Conservation (phyloP, 37 sponge, comb jelly and placozoan species). For the Cliona cf. orientalis region DNA sequence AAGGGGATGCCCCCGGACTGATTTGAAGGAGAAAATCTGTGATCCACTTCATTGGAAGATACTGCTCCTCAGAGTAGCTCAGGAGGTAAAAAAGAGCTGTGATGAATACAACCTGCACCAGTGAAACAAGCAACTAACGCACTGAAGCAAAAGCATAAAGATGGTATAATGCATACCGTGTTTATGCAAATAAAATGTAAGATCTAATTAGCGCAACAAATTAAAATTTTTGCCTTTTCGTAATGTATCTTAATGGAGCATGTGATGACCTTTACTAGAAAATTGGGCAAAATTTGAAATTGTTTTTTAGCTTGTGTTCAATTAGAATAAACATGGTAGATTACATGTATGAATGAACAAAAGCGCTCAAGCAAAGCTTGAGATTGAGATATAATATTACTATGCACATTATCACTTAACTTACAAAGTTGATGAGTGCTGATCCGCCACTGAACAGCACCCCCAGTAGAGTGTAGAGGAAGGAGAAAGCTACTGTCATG, state of each 20-base stretch:
- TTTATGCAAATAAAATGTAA: no score
- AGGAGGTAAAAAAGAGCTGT: conserved; percentile 95
- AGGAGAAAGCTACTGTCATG: conserved; percentile 36
- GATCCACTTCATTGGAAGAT: conserved; percentile 77
- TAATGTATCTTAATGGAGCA: no score
- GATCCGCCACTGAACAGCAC: conserved; percentile 51
- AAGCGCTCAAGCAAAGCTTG: no score
- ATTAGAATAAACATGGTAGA: no score
- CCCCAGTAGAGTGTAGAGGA: conserved; percentile 10
- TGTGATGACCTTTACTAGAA: no score
- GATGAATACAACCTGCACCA: conserved; percentile 90
- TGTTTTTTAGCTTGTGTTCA: no score
- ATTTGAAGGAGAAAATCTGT: conserved; percentile 56
- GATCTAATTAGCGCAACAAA: not conserved
- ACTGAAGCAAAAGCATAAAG: not conserved
- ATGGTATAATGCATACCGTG: not conserved
- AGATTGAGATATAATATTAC: no score
- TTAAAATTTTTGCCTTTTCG: not conserved
- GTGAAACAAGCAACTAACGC: not conserved
- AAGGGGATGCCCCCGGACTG: no score
- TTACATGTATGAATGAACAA: not conserved
- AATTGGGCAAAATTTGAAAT: no score
- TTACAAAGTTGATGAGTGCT: conserved; percentile 36
- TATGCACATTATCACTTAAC: no score
- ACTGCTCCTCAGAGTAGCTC: conserved; percentile 71